A percentile compares a stretch with the other conserved stretches of the same genome.
Conservation (phyloP, 2,113 vertebrate species). For the Scartelaos histophorus region DNA sequence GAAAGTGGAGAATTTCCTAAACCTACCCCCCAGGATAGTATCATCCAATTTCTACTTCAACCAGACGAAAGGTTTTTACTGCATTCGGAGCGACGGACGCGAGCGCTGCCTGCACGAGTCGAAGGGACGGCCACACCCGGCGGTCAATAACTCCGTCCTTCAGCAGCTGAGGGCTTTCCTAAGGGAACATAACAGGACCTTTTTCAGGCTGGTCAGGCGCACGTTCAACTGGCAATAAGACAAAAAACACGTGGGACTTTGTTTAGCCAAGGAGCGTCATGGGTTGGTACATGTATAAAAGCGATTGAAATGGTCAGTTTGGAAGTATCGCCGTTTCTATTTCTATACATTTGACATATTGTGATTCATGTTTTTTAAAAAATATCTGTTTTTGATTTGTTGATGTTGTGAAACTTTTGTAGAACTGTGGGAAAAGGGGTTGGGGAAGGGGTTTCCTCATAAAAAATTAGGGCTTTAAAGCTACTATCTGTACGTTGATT, state of each 20-base stretch:
- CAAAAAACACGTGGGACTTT: conserved; percentile 8
- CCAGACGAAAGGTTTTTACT: conserved; percentile 94
- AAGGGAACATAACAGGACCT: conserved; percentile 88
- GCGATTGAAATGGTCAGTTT: not conserved
- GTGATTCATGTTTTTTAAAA: not conserved
- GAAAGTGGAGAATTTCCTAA: conserved; percentile 89
- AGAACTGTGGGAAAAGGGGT: too few relatives aligned
- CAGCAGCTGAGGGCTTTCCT: conserved; percentile 88
- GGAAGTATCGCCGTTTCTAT: not conserved
- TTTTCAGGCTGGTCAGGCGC: conserved; percentile 89
- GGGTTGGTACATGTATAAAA: not conserved
- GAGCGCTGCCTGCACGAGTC: conserved; percentile 93
- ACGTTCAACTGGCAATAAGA: conserved; percentile 88
- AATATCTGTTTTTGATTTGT: too few relatives aligned
- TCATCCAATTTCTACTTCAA: conserved; percentile 95
- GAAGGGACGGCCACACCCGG: conserved; percentile 89
- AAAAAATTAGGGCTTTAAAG: too few relatives aligned
- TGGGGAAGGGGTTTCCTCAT: too few relatives aligned
- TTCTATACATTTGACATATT: not conserved
- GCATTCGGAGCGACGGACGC: conserved; percentile 88
- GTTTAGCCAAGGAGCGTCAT: not conserved
- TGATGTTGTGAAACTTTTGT: not conserved
- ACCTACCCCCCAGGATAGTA: conserved; percentile 85
- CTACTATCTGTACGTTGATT: too few relatives aligned
- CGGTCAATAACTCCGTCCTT: conserved; percentile 86